Evolutionary conservation across 2,797 vertebrate genomes (phyloP), one percentile per base, ranked within the genome.

Genomic region (Cryptoblepharus egeriae): DNA sequence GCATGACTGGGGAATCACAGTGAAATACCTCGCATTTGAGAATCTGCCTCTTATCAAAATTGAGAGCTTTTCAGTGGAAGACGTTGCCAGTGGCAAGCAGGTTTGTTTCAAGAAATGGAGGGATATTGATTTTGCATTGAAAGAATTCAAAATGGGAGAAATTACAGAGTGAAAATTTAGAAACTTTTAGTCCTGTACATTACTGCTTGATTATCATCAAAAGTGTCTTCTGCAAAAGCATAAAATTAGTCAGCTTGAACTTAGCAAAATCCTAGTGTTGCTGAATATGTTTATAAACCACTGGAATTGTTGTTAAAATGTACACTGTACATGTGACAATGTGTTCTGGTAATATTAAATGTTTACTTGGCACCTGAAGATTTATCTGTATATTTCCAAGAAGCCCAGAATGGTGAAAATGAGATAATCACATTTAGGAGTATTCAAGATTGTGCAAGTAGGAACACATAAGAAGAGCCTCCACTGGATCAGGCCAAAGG

Each of bases 41-140:
- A 69, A 96, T 20, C 92, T 97, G 75, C 96, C 96, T 13, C 73
- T 97, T 26, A 92, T 97, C 84, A 97, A 97, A 93, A 96, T 96
- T 1, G 92, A 93, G 60, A 95, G 95, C 85, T 97, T 97, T 85
- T 94, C 95, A 10, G 88, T 96, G 16, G 83, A 96, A 63, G 87
- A 96, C 0, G 1, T 83, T 73, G 75, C 35, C 55, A 96, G 93
- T 22, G 89, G 92, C 42, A 26, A 5, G 57, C 96, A 92, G 90
- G 52, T 2, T 1, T 82, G 84, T 39, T 95, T 94, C 68, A 82
- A 65, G 22, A 97, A 92, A 84, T 97, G 96, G 96, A 94, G 60
- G 37, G 82, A 92, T 1, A 92, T 94, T 65, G 83, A 93, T 65
- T 94, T 95, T 83, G 74, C 75, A 61, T 94, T 94, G 35, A 94